Percentiles rank a stretch among this genome's conserved stretches.
phyloP scores from a whole-genome alignment of 2,113 vertebrate species.

The Struthio camelus region DNA sequence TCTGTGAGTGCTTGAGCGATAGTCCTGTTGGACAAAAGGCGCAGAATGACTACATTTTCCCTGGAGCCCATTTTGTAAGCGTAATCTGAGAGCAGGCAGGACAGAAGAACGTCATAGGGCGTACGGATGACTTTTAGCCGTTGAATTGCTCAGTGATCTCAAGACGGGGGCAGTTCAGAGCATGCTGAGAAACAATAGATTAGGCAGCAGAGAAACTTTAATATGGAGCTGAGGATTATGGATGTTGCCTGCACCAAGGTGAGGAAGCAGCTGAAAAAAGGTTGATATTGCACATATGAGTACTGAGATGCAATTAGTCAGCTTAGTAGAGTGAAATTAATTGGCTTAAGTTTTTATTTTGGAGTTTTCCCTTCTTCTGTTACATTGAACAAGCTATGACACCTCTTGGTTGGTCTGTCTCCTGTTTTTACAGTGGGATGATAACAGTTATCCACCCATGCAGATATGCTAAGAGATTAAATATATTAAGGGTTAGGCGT shows the following conservation, averaged over 20 bases:
- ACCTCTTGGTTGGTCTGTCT: rapidly evolving
- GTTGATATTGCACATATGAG: neutral
- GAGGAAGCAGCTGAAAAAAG: neutral
- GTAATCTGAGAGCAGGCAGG: neutral
- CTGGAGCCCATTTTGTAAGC: neutral
- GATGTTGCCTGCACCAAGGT: neutral
- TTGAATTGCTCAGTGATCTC: neutral
- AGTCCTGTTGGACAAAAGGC: neutral
- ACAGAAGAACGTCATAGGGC: neutral
- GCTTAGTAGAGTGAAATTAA: neutral
- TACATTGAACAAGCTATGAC: neutral
- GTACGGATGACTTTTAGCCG: neutral
- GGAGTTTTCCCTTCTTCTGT: neutral
- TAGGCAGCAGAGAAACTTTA: neutral
- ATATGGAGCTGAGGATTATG: neutral
- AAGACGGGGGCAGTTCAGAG: neutral
- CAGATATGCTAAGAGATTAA: neutral
- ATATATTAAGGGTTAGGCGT: neutral
- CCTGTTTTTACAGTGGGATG: neutral
- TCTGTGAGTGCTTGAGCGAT: neutral
- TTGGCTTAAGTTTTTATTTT: neutral
- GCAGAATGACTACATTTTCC: neutral
- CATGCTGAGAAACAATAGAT: neutral
- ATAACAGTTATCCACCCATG: neutral
- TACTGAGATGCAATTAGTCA: neutral